Evolutionary conservation across 2,113 vertebrate genomes (phyloP).

Genomic region (Otocyon megalotis): DNA sequence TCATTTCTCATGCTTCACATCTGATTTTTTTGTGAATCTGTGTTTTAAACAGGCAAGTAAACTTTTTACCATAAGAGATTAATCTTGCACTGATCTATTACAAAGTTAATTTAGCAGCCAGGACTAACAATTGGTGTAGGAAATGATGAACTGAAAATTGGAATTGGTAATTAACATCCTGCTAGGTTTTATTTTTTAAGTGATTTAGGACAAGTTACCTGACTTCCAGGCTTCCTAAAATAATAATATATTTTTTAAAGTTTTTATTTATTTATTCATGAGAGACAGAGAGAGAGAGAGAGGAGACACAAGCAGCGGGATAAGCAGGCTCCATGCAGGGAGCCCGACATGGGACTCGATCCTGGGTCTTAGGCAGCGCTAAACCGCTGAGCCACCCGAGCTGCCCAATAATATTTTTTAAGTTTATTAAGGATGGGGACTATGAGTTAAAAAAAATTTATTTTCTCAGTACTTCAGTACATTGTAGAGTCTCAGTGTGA

Average conservation of each 20-base stretch:
- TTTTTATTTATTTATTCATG: no score
- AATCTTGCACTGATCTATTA: conserved; percentile 2
- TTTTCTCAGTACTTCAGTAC: neutral
- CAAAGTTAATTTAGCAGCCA: neutral
- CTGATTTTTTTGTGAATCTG: neutral
- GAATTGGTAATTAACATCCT: neutral
- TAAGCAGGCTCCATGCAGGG: no score
- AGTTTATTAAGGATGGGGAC: neutral
- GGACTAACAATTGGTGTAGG: neutral
- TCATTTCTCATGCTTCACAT: neutral
- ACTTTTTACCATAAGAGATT: conserved; percentile 22
- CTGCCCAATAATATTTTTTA: neutral
- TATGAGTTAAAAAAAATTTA: neutral
- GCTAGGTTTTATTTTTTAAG: neutral
- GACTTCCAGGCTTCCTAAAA: neutral
- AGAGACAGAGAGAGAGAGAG: no score
- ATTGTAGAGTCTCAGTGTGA: neutral
- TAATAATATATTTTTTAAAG: no score
- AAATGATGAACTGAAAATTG: neutral
- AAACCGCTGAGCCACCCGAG: no score
- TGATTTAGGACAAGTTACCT: neutral
- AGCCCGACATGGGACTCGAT: no score
- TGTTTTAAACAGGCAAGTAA: neutral
- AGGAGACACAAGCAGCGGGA: no score
- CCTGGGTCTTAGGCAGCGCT: no score